Conservation (phyloP, 2,888 invertebrate species). For the Glaucopsyche alexis region DNA sequence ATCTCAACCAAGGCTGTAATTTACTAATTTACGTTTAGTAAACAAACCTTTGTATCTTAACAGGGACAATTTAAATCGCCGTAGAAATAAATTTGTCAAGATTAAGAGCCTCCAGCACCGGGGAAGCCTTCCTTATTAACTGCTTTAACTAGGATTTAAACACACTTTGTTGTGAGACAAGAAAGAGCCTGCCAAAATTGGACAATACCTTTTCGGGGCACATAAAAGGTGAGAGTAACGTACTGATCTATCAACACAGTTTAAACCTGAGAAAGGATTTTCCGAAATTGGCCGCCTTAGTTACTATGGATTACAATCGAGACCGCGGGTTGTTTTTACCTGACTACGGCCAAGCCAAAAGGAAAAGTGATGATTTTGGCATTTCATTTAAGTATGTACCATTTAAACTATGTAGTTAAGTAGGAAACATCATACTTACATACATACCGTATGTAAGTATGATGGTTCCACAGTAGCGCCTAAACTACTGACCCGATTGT, state of each 20-base stretch:
- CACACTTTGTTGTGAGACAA: neutral
- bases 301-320: constrained; percentile 2
- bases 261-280: neutral
- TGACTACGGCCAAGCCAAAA: too few species aligned
- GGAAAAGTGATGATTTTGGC: too few species aligned
- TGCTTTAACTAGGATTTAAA: constrained; percentile 13
- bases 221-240: neutral
- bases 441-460: too few species aligned
- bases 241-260: neutral
- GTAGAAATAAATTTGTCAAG: constrained; percentile 28
- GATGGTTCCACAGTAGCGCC: too few species aligned
- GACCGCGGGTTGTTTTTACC: neutral
- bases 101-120: constrained; percentile 24
- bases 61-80: constrained; percentile 21
- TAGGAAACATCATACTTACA: too few species aligned
- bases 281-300: neutral
- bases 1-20: constrained; percentile 1
- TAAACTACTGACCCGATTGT: too few species aligned
- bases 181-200: neutral
- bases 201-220: neutral
- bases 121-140: constrained; percentile 19
- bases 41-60: constrained; percentile 17
- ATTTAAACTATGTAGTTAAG: too few species aligned
- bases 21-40: constrained; percentile 22
- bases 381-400: too few species aligned